Percentiles rank a stretch among this genome's conserved stretches.
phyloP scores from a whole-genome alignment of 2,888 invertebrate genomes.

The Cremastinae sp. region DNA sequence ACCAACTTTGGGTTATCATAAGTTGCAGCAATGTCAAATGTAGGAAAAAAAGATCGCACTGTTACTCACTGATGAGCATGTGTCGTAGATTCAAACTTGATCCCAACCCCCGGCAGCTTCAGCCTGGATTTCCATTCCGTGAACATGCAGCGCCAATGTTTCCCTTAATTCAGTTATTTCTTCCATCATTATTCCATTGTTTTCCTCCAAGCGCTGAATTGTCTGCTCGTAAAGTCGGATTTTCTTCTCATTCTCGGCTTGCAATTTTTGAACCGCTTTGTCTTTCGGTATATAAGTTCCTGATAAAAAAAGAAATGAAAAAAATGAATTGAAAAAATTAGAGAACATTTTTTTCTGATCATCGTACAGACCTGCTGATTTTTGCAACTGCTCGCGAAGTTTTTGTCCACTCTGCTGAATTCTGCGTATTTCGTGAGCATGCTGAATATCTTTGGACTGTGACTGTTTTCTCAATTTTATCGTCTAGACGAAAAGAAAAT shows the following conservation, averaged over 20 bases:
- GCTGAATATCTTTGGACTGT: slow-evolving; percentile 69
- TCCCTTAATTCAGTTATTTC: slow-evolving; percentile 68
- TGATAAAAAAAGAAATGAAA: slow-evolving; percentile 1
- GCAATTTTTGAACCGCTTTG: slow-evolving; percentile 62
- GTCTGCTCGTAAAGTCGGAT: slow-evolving; percentile 66
- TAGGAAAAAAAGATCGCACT: slow-evolving; percentile 17
- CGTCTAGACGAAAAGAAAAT: slow-evolving; percentile 53
- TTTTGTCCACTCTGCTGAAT: slow-evolving; percentile 66
- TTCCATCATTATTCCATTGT: slow-evolving; percentile 67
- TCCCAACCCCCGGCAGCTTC: slow-evolving; percentile 66
- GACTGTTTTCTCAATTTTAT: slow-evolving; percentile 68
- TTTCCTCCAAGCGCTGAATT: slow-evolving; percentile 68
- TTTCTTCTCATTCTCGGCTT: slow-evolving; percentile 64
- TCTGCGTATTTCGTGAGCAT: slow-evolving; percentile 69
- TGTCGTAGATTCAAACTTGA: slow-evolving; percentile 49
- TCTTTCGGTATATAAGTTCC: slow-evolving; percentile 64
- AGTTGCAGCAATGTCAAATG: neutral
- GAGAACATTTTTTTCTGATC: neutral
- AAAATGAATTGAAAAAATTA: neutral
- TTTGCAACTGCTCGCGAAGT: slow-evolving; percentile 68
- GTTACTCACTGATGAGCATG: slow-evolving; percentile 38
- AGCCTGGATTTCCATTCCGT: slow-evolving; percentile 63
- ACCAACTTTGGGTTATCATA: neutral
- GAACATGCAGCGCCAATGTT: slow-evolving; percentile 62
- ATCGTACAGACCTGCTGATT: slow-evolving; percentile 65